These are phyloP conservation scores for Narcine bancroftii DNA, from an alignment of 2,113 vertebrate genomes.

Conservation along the genomic window DNA sequence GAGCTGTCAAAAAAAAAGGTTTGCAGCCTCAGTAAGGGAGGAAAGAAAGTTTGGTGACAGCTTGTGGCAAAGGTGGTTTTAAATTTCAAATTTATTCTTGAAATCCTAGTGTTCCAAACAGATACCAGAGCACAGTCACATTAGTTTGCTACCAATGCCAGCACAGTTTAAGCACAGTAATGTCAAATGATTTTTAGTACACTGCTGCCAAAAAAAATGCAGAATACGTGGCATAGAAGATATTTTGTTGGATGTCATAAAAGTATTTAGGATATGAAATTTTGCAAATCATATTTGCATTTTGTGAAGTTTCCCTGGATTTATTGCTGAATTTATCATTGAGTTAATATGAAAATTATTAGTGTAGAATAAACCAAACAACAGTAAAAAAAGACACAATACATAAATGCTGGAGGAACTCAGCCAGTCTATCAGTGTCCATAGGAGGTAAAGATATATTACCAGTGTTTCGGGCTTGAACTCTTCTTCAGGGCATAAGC, in stretches of 20 bases:
- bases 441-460: too few relatives aligned
- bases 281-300: background rate
- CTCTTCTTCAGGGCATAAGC: too few relatives aligned
- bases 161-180: background rate
- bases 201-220: background rate
- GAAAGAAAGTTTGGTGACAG: background rate
- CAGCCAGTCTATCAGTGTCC: too few relatives aligned
- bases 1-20: background rate
- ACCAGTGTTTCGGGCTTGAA: too few relatives aligned
- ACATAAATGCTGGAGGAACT: too few relatives aligned
- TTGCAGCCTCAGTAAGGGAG: background rate
- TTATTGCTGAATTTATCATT: background rate
- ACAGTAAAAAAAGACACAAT: background rate
- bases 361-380: background rate
- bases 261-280: background rate
- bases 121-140: background rate
- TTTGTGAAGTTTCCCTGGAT: background rate
- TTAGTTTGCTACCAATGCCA: background rate
- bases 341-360: background rate
- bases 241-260: background rate
- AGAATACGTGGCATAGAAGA: background rate
- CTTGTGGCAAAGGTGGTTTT: background rate
- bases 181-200: constrained; percentile 5
- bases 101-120: background rate
- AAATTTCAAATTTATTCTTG: background rate